phyloP scores from a whole-genome alignment of 1,140 invertebrate species.

The Procambarus clarkii region DNA sequence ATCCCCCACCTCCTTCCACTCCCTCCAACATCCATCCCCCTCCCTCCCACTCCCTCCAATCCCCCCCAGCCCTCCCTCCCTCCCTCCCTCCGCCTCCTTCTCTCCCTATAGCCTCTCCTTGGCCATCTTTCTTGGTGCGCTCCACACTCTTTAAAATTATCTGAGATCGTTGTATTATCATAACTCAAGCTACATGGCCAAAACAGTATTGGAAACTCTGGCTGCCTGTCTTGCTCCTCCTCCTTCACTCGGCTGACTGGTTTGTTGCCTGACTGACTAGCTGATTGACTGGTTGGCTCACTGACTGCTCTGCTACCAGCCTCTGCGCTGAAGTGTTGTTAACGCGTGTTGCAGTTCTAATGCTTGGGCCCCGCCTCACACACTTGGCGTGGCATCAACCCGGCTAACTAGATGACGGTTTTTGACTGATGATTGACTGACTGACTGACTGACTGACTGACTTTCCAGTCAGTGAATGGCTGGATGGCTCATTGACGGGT shows the following conservation, averaged over 20 bases:
- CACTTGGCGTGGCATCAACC: too few species aligned
- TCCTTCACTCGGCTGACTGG: not conserved
- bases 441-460: not conserved
- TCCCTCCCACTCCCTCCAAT: too few species aligned
- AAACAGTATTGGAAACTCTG: not conserved
- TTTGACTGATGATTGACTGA: not conserved
- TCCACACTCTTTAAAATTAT: not conserved
- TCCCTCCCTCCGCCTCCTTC: too few species aligned
- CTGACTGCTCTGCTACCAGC: not conserved
- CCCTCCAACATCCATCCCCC: too few species aligned
- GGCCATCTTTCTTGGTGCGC: not conserved
- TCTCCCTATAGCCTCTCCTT: too few species aligned
- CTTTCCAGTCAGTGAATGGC: not conserved
- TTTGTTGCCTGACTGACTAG: not conserved
- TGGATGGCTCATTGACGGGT: not conserved
- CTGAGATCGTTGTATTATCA: not conserved
- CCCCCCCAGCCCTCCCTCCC: too few species aligned
- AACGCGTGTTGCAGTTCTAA: too few species aligned
- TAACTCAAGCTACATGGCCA: not conserved
- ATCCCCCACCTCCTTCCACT: too few species aligned
- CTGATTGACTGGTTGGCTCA: not conserved
- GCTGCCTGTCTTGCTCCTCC: not conserved
- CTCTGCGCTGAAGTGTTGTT: too few species aligned
- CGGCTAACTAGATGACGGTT: too few species aligned
- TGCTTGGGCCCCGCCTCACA: too few species aligned